Evolutionary conservation across 1,140 invertebrate genomes (phyloP), one percentile per base, ranked within the genome.

Genomic region (Cardiocondyla obscurior): DNA sequence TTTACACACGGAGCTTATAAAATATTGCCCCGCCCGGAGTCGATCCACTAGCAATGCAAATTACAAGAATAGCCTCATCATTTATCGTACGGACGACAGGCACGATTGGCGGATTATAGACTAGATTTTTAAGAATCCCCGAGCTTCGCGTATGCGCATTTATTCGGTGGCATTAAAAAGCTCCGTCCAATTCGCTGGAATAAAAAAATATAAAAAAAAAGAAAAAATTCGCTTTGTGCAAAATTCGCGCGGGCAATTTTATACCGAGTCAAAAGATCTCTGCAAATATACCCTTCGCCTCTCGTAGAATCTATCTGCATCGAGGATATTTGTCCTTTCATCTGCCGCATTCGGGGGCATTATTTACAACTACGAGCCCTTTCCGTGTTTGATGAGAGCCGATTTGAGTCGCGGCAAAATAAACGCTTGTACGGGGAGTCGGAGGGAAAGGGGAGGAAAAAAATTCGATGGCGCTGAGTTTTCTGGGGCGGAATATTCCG

Each of bases 31-130:
- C 6, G n/a, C 1, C 30, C n/a, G n/a, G n/a, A 77, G 8, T 51
- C 25, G 60, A 67, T 30, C 19, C 33, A 44, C 22, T 67, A 67
- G n/a, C 44, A 77, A 67, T 77, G 33, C 22, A 67, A 77, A 77
- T 67, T 30, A 22, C 22, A 53, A 10, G 19, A 53, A 69, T 30
- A 53, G 36, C 25, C 16, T 39, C 62, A 53, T 69, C 62, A 39
- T 79, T 69, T 79, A 53, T 79, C 74, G 60, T 28, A 30, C 4
- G 14, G 44, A 39, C 25, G 74, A 77, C 74, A 53, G 74, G 22
- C 74, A 25, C 74, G 74, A 69, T 79, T 67, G 74, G 74, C 74
- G 46, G 74, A 67, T 69, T 69, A 79, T 79, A 79, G 62, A 79
- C n/a, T 79, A 65, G 25, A 1, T 79, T 53, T 67, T 79, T 44